phyloP scores from a whole-genome alignment of 2,888 invertebrate species.

The Machimus atricapillus region DNA sequence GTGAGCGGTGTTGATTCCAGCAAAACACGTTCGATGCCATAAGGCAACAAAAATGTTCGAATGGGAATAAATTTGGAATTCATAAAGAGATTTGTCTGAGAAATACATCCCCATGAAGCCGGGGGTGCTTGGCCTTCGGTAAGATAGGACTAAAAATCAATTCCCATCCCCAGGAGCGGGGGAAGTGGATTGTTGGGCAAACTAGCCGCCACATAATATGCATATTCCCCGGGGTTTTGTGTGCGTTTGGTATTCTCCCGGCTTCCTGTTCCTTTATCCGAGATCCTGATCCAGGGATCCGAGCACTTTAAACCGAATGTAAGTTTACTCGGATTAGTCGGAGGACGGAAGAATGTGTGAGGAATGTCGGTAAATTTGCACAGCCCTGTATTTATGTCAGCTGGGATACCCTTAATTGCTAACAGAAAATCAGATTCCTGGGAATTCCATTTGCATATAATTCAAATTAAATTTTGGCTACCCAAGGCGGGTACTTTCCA shows the following conservation, averaged over 20 bases:
- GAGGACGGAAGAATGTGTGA: not conserved
- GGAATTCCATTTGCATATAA: conserved; percentile 16
- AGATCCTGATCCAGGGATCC: not conserved
- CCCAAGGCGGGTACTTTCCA: not conserved
- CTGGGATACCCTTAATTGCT: not conserved
- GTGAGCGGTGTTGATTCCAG: not conserved
- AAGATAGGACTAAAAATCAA: not conserved
- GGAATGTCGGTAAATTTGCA: not conserved
- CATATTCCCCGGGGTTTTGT: not conserved
- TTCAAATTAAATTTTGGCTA: not conserved
- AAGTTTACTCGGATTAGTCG: not conserved
- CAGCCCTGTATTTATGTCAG: not conserved
- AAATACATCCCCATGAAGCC: not conserved
- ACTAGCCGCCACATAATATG: not conserved
- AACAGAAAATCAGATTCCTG: not conserved
- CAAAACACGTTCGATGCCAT: not conserved
- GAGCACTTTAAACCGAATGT: not conserved
- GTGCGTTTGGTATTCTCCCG: not conserved
- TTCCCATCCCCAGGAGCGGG: not conserved
- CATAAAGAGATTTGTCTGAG: not conserved
- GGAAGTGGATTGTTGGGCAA: not conserved
- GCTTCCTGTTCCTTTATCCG: not conserved
- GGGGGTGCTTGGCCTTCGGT: not conserved
- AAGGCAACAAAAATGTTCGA: not conserved
- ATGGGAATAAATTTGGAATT: not conserved